Evolutionary conservation across 1,140 invertebrate genomes (phyloP), one percentile per base, ranked within the genome.

Genomic region (Brachionus rotundiformis): DNA sequence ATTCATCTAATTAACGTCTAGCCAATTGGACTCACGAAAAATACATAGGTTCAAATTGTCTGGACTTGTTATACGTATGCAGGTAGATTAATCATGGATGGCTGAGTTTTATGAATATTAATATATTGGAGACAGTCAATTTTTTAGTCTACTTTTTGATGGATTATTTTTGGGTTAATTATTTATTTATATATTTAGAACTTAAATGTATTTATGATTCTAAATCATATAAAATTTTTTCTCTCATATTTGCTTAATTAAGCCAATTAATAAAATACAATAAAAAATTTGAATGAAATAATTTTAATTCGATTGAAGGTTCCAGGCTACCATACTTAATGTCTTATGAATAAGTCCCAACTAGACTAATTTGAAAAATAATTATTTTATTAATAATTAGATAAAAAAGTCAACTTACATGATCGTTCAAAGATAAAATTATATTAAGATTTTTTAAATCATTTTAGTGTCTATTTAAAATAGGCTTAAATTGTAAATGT

Each of bases 1-100:
- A 54, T 54, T 54, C 47, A 54, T 54, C 23, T 54, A 54, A 54
- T 54, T 54, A 54, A 54, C 47, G 47, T 54, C 47, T 54, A 54
- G 47, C 47, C 47, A 54, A 54, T 54, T 54, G 10, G 47, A 54
- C 47, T 25, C 47, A 54, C 10, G 47, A 54, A 54, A 54, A 54
- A 54, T 16, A 19, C 47, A 54, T 54, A 54, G 47, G 47, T 54
- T 54, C 47, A 54, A n/a, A 16, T 8, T 54, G 47, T 54, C 47
- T 54, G 47, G 47, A 54, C 47, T 23, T 25, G 23, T 54, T 54
- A 19, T 54, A 54, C 47, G 19, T 54, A 54, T 54, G 47, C 47
- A 54, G 47, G 47, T 54, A 19, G 16, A 54, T 54, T 54, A 54
- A 54, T 54, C 47, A 54, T 54, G 47, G 47, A 54, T 54, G 47